Percentiles rank a stretch among this genome's conserved stretches.
These are phyloP conservation scores for Heliconius sara DNA, from an alignment of 2,888 invertebrate species.

Conservation along the genomic window DNA sequence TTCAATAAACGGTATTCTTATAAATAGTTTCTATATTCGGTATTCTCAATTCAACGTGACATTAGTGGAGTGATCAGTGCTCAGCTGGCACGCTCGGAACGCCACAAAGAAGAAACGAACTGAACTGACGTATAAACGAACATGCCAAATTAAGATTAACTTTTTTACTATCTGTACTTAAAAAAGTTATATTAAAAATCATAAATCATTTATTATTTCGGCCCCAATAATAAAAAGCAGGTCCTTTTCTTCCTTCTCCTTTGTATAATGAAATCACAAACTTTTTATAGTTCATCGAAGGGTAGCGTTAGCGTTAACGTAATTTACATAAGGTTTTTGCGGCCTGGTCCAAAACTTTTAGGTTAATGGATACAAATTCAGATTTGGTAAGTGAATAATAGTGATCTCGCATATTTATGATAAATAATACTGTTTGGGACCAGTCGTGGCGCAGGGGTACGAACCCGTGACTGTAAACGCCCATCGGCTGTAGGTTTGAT, in stretches of 20 bases:
- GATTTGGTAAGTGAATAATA: slow-evolving; percentile 1
- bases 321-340: slow-evolving; percentile 31
- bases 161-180: slow-evolving; percentile 8
- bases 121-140: too few relatives aligned
- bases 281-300: slow-evolving; percentile 30
- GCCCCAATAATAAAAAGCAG: slow-evolving; percentile 23
- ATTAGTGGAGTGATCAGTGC: too few relatives aligned
- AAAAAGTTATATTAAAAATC: slow-evolving; percentile 23
- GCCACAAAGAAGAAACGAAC: too few relatives aligned
- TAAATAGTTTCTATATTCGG: too few relatives aligned
- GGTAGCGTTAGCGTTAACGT: slow-evolving; percentile 17
- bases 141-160: neutral
- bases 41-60: too few relatives aligned
- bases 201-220: slow-evolving; percentile 25
- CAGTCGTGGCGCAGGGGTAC: too few relatives aligned
- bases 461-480: too few relatives aligned
- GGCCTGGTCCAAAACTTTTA: slow-evolving; percentile 13
- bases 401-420: slow-evolving; percentile 8
- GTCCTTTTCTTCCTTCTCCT: slow-evolving; percentile 9
- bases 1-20: too few relatives aligned
- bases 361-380: slow-evolving; percentile 19
- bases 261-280: slow-evolving; percentile 28
- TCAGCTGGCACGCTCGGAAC: too few relatives aligned
- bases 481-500: too few relatives aligned
- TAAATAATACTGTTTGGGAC: neutral